Evolutionary conservation across 2,113 vertebrate species (phyloP), one percentile per base, ranked within the genome.

Genomic region (Python bivittatus): DNA sequence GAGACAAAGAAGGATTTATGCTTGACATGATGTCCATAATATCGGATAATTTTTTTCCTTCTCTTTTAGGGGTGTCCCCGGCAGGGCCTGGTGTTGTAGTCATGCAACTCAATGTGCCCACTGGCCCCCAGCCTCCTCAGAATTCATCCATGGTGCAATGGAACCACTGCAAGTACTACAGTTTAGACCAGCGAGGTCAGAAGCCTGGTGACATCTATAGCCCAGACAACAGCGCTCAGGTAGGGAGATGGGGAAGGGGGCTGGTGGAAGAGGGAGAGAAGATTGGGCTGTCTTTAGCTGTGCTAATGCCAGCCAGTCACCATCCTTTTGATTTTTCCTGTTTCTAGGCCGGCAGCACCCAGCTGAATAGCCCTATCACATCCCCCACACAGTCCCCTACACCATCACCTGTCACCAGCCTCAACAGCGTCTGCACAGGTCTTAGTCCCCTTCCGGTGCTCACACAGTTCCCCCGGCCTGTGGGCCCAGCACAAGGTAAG

Each of bases 121-220:
- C 97, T 96, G 99, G 96, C 98, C 98, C 91, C 98, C 99, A 98
- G 97, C 97, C 95, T 95, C 98, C 97, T 53, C 98, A 98, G 96
- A 99, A 98, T 56, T 98, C 99, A 89, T 97, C 98, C 1, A 97
- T 99, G 97, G 99, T 99, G 92, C 99, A 99, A 94, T 99, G 99
- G 99, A 99, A 99, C 97, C 98, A 99, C 90, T 99, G 99, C 98
- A 99, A 99, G 97, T 99, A 99, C 97, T 99, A 99, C 97, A 99
- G 98, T 95, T 97, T 99, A 97, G 99, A 99, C 96, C 99, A 99
- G 96, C 98, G 99, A 94, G 97, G 98, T 68, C 98, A 98, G 97
- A 99, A 99, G 92, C 98, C 99, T 72, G 99, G 98, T 95, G 98
- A 99, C 91, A 98, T 99, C 92, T 99, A 99, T 97, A 99, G 95